Evolutionary conservation across 2,797 vertebrate genomes (phyloP), one percentile per base, ranked within the genome.

Genomic region (Pempheris klunzingeri): DNA sequence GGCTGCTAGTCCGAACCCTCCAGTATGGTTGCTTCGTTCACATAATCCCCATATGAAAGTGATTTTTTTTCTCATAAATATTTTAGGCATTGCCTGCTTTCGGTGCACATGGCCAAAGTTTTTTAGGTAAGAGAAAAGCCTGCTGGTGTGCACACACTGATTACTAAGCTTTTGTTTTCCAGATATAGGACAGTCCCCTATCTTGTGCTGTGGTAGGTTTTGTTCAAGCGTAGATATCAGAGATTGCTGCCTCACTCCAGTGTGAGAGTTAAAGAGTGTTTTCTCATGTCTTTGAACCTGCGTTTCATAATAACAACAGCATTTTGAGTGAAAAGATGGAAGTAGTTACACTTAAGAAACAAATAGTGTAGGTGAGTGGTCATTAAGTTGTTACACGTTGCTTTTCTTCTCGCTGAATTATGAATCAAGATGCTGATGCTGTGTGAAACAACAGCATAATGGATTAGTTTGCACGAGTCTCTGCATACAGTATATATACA

Each of bases 361-460:
- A 82, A 78, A 80, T 7, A 69, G 62, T 20, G 20, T 38, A 47
- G 79, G 80, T 71, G 73, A 89, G 74, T 5, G 15, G 30, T 80
- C 74, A 78, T 82, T 85, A 86, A 79, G 61, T 78, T 39, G n/a
- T 47, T 62, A 44, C 47, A 57, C 26, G 7, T 63, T 75, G 52
- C 54, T 49, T 60, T 52, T 59, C 34, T 24, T 74, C 71, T 81
- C 30, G 32, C 28, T 67, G 71, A 72, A 74, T 73, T 70, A 84
- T 81, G 69, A 91, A 87, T 74, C 46, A 50, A 74, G 68, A 62
- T 50, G 77, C 62, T 81, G 69, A 81, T 77, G 82, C 77, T 64
- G 59, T 72, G 83, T 47, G 77, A 82, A 78, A 30, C 62, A n/a
- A 81, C 17, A 43, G 44, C 54, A 65, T 73, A 84, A 78, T 83